phyloP scores from a whole-genome alignment of 1,140 invertebrate species.

The Phocides pigmalion region DNA sequence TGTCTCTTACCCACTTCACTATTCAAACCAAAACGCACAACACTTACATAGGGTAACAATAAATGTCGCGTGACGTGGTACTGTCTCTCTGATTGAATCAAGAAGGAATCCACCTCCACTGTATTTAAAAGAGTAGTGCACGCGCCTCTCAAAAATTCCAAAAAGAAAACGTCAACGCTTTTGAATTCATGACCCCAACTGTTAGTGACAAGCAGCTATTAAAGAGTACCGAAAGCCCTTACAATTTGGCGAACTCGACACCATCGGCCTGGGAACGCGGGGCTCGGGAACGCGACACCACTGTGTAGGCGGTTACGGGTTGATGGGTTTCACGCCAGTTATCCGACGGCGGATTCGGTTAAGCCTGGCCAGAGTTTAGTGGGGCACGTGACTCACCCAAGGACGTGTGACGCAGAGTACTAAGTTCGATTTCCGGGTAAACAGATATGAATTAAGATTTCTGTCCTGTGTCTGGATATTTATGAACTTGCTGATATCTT shows the following conservation, averaged over 20 bases:
- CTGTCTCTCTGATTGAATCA: too few relatives aligned
- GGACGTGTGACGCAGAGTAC: constrained; percentile 21
- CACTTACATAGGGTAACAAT: too few relatives aligned
- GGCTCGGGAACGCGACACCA: constrained; percentile 13
- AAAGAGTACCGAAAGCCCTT: background rate
- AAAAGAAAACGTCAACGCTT: constrained; percentile 8
- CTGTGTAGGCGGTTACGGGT: constrained; percentile 45
- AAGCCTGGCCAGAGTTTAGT: constrained; percentile 37
- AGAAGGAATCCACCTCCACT: too few relatives aligned
- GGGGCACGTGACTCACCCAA: constrained; percentile 37
- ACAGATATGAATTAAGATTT: too few relatives aligned
- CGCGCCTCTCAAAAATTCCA: background rate
- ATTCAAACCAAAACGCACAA: too few relatives aligned
- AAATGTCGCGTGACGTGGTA: too few relatives aligned
- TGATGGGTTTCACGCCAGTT: constrained; percentile 53
- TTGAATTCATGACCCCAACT: constrained; percentile 11
- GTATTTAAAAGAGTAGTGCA: too few relatives aligned
- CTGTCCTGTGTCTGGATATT: too few relatives aligned
- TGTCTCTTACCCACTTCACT: too few relatives aligned
- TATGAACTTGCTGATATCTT: too few relatives aligned
- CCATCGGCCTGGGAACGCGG: constrained; percentile 1
- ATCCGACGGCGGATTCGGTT: constrained; percentile 39
- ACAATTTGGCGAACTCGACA: constrained; percentile 20
- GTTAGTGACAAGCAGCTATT: constrained; percentile 5
- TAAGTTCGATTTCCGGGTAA: too few relatives aligned